Base-by-base conservation (phyloP, 1,140 invertebrate genomes). In the Scaptomyza hsui region DNA sequence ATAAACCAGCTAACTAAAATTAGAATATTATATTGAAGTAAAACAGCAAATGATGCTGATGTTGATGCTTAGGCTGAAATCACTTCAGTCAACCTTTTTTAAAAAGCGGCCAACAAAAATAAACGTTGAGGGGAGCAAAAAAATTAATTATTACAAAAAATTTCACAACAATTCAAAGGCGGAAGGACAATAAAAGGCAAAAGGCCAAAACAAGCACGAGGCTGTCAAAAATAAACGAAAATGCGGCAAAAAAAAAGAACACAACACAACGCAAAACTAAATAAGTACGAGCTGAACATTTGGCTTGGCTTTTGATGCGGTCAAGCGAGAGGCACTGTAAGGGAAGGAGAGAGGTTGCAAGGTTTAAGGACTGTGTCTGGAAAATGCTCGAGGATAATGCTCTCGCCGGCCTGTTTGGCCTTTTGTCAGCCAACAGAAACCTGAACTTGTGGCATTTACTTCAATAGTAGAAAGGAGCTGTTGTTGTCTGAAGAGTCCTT, bases 71-170 rank as follows among this genome's bases (percentile, higher is more conserved):
- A 7, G 39, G 72, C 39, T 45, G 26, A 85, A 85, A 86, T 86
- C 82, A 88, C 70, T 86, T 81, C 61, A 69, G 77, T 15, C 53
- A 42, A 42, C 70, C 52, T 77, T 72, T 56, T 60, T 41, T 67
- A 42, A 70, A 78, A 68, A 52, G 29, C 41, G 35, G 32, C 37
- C 51, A 24, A 45, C 39, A 35, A 52, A 44, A 70, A 64, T 49
- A 51, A 63, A 52, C 49, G 69, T 37, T 37, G 4, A n/a, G 32
- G 32, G 32, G 7, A n/a, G 32, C 19, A 60, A 86, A 78, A 85
- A 81, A 88, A 88, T 86, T 86, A 86, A 86, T 86, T 86, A 88
- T 88, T 88, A 78, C 74, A 72, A 78, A 86, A 81, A 81, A 88
- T 72, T 88, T 68, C 65, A 81, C 81, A 77, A 68, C 70, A 49